Percentiles rank a stretch among this genome's conserved stretches.
These are phyloP conservation scores for Pempheris klunzingeri DNA, from an alignment of 2,797 vertebrate species.

Conservation along the genomic window DNA sequence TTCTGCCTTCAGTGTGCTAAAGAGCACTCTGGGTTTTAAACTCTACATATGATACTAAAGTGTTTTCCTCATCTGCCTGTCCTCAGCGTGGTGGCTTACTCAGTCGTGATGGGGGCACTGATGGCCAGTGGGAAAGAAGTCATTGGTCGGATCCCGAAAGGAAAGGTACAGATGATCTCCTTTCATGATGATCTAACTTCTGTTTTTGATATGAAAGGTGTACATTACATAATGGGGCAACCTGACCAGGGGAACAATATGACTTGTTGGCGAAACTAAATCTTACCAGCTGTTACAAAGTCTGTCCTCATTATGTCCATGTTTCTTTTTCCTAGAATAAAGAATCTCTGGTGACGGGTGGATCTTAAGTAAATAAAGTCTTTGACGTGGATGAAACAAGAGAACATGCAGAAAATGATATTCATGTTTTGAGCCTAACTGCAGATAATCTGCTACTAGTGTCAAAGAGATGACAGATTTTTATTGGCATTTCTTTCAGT, in stretches of 20 bases:
- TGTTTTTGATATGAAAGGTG: too few species aligned
- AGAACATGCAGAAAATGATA: not conserved
- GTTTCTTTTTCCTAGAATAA: not conserved
- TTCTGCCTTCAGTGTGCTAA: not conserved
- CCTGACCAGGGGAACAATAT: too few species aligned
- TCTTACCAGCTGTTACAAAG: not conserved
- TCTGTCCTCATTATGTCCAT: not conserved
- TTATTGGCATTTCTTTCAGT: rapidly evolving
- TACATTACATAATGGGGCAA: too few species aligned
- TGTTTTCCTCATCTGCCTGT: slow-evolving; percentile 9
- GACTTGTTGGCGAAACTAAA: too few species aligned
- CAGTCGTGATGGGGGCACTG: slow-evolving; percentile 95
- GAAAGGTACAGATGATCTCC: slow-evolving; percentile 86
- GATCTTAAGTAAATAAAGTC: not conserved
- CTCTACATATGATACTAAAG: too few species aligned
- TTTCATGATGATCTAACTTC: too few species aligned
- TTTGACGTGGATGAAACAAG: not conserved
- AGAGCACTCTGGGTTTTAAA: too few species aligned
- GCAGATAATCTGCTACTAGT: not conserved
- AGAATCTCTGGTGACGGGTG: not conserved
- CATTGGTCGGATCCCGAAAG: slow-evolving; percentile 94
- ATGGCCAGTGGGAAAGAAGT: slow-evolving; percentile 99
- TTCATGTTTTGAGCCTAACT: too few species aligned
- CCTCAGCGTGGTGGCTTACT: slow-evolving; percentile 95
- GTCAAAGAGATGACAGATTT: not conserved